Evolutionary conservation across 2,888 invertebrate genomes (phyloP), one percentile per base, ranked within the genome.

Genomic region (Trisateles emortualis): DNA sequence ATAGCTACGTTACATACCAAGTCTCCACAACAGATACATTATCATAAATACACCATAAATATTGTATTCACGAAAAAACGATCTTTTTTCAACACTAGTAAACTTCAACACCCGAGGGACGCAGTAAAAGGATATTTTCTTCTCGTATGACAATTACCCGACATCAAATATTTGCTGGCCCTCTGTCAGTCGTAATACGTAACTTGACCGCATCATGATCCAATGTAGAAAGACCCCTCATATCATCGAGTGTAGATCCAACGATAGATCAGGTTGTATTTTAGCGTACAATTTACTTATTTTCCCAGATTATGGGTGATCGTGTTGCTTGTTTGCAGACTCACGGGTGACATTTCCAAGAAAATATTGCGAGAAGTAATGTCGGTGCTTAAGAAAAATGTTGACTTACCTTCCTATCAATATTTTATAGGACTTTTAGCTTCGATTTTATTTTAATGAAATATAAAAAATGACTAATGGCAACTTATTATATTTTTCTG

Each of bases 141-240:
- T 86, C 83, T 91, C 91, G 70, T 78, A 76, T 92, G 90, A 81
- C 92, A 91, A 92, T 91, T 91, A 90, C 86, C 64, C 72, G 77
- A 84, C 81, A 79, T 87, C 88, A 90, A 92, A 91, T 88, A 89
- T 90, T 90, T 89, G 90, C 87, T 81, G 83, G 86, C 86, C 89
- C 89, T 87, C 84, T 81, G 84, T 75, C 76, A 87, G 75, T 80
- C 87, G 90, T 90, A 84, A 90, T 82, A 79, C 81, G 90, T 87
- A 90, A 91, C 84, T 75, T 75, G 90, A 91, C 77, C 79, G 75
- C 52, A 13, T 17, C 9, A 0, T 0, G 0, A 0, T n/a, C 79
- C 71, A 76, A 16, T 39, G 0, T 62, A 48, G 0, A 16, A 13
- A 56, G 78, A 73, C 1, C 76, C 55, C 11, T 57, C 2, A 0